Conservation (phyloP, 2,888 invertebrate genomes). For the Elegia similella region DNA sequence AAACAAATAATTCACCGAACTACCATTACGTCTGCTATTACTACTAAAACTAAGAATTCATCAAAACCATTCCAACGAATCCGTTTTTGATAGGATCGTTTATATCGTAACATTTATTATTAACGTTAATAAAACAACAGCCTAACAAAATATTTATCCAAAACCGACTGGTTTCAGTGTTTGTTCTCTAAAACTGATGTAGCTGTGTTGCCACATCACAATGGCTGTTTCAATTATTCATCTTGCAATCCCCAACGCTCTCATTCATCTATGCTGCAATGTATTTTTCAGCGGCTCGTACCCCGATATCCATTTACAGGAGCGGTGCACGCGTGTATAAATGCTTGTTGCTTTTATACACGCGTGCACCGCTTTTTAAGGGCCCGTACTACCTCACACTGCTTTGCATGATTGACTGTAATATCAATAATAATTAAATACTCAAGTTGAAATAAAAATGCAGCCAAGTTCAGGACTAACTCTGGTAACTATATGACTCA, state of each 20-base stretch:
- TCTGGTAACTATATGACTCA: too few relatives aligned
- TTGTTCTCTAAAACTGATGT: constrained; percentile 8
- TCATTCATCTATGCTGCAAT: constrained; percentile 58
- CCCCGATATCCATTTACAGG: constrained; percentile 35
- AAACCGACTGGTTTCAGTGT: neutral
- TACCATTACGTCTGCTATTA: neutral
- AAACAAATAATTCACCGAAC: neutral
- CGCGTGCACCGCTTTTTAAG: too few relatives aligned
- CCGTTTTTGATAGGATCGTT: neutral
- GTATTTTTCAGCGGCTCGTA: constrained; percentile 49
- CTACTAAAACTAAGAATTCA: neutral
- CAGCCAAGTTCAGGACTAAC: too few relatives aligned
- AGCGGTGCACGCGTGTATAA: constrained; percentile 24
- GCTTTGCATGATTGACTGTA: too few relatives aligned
- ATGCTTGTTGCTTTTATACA: too few relatives aligned
- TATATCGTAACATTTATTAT: constrained; percentile 4
- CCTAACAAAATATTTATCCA: constrained; percentile 8
- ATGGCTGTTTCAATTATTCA: constrained; percentile 54
- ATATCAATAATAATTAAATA: too few relatives aligned
- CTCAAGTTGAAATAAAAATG: too few relatives aligned
- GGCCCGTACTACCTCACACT: too few relatives aligned
- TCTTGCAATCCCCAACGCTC: constrained; percentile 52
- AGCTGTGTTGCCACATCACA: constrained; percentile 30
- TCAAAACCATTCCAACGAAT: constrained; percentile 1
- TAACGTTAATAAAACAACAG: constrained; percentile 8